These are phyloP conservation scores for Steatocranus sp. DNA, from an alignment of 2,797 vertebrate species.

Conservation along the genomic window DNA sequence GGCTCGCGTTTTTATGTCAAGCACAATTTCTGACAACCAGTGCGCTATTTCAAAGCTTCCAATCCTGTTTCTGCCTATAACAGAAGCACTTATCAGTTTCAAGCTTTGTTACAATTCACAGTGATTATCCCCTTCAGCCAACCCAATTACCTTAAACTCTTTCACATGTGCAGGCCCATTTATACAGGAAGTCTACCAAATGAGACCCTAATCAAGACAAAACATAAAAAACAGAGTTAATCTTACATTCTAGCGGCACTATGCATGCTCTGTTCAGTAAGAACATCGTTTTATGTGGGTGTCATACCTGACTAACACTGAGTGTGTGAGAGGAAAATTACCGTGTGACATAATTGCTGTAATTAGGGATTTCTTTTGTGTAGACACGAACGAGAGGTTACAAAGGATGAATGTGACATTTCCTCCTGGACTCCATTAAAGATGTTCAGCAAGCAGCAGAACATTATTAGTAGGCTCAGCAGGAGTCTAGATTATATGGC, in stretches of 20 bases:
- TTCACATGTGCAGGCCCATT: neutral
- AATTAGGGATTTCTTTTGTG: conserved; percentile 10
- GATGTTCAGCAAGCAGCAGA: neutral
- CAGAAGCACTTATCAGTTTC: neutral
- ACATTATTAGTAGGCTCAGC: neutral
- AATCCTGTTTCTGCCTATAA: neutral
- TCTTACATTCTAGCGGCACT: neutral
- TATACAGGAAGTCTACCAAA: neutral
- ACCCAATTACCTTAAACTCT: neutral
- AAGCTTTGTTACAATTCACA: neutral
- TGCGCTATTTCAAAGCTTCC: neutral
- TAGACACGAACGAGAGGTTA: neutral
- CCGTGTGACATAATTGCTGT: conserved; percentile 3
- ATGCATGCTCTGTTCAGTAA: neutral
- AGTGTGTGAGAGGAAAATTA: neutral
- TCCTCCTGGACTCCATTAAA: neutral
- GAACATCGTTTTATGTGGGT: neutral
- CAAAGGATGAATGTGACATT: neutral
- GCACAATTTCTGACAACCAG: neutral
- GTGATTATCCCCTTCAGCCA: neutral
- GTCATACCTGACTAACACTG: neutral
- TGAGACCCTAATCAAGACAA: neutral
- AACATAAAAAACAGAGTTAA: neutral
- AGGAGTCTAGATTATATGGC: neutral
- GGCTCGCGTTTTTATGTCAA: neutral